A percentile compares a stretch with the other conserved stretches of the same genome.
These are phyloP conservation scores for Malaclemys terrapin DNA, from an alignment of 2,113 vertebrate genomes.

Conservation along the genomic window DNA sequence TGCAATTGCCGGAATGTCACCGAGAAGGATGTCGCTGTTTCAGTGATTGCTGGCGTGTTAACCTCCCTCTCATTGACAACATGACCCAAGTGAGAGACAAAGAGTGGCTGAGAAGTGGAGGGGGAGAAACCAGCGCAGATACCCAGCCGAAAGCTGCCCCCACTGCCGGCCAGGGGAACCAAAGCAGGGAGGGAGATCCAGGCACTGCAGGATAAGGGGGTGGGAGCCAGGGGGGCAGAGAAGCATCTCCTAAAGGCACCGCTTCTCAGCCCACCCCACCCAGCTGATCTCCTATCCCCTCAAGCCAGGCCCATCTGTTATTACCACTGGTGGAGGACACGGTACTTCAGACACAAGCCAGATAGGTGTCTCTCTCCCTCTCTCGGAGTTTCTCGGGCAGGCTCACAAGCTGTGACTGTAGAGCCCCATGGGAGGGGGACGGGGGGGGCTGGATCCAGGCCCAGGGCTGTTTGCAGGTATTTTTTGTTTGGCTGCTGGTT, in stretches of 20 bases:
- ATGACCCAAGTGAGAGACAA: neutral
- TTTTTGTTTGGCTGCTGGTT: neutral
- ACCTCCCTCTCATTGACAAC: neutral
- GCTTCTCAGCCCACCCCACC: neutral
- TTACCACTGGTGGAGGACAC: neutral
- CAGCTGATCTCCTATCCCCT: neutral
- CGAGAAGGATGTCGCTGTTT: constrained; percentile 22
- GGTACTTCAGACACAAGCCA: neutral
- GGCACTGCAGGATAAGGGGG: neutral
- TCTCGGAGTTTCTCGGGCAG: neutral
- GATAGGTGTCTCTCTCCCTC: fast-evolving
- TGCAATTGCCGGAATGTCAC: constrained; percentile 3
- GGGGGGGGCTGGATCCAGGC: neutral
- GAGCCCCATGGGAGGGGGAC: neutral
- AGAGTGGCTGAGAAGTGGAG: fast-evolving
- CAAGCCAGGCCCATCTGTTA: neutral
- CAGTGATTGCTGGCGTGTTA: neutral
- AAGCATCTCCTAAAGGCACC: neutral
- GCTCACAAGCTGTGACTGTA: neutral
- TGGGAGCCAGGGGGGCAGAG: neutral
- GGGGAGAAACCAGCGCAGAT: fast-evolving
- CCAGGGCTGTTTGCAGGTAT: fast-evolving
- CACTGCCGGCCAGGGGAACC: neutral
- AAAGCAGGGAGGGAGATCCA: neutral
- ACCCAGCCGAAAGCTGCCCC: fast-evolving